These are phyloP conservation scores for Crepidodera aurea DNA, from an alignment of 2,888 invertebrate genomes.

Conservation along the genomic window DNA sequence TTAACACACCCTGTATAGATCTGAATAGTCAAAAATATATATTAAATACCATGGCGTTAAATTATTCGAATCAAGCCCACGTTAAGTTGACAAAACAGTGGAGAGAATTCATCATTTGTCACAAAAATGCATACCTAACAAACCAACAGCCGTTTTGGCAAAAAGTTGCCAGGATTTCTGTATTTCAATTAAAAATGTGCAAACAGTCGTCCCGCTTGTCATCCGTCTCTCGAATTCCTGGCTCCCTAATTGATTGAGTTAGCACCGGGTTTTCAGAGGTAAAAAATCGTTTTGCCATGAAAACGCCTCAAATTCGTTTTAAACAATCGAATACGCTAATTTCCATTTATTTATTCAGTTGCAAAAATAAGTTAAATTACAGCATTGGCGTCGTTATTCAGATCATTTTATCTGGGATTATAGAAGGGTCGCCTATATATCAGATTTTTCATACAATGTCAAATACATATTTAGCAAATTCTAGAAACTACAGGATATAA, in stretches of 20 bases:
- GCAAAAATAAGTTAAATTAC: too few species aligned
- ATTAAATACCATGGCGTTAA: neutral
- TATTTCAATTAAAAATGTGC: conserved; percentile 59
- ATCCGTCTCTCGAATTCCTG: conserved; percentile 50
- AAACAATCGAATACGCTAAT: conserved; percentile 1
- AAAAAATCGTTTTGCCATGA: conserved; percentile 6
- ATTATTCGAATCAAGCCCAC: neutral
- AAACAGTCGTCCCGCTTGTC: conserved; percentile 57
- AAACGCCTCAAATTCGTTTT: conserved; percentile 10
- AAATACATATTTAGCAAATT: too few species aligned
- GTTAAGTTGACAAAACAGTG: conserved; percentile 15
- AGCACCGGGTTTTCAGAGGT: conserved; percentile 28
- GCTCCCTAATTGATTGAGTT: conserved; percentile 57
- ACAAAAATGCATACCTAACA: conserved; percentile 52
- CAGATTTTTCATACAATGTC: too few species aligned
- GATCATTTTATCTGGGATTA: too few species aligned
- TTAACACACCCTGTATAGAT: too few species aligned
- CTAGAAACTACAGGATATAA: neutral
- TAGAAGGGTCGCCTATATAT: too few species aligned
- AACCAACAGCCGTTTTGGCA: conserved; percentile 51
- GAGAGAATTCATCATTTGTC: conserved; percentile 20
- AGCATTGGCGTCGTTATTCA: too few species aligned
- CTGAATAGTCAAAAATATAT: too few species aligned
- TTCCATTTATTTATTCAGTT: neutral
- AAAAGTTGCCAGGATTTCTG: conserved; percentile 50